phyloP scores from a whole-genome alignment of 2,888 invertebrate species.

The Andrena flavipes region DNA sequence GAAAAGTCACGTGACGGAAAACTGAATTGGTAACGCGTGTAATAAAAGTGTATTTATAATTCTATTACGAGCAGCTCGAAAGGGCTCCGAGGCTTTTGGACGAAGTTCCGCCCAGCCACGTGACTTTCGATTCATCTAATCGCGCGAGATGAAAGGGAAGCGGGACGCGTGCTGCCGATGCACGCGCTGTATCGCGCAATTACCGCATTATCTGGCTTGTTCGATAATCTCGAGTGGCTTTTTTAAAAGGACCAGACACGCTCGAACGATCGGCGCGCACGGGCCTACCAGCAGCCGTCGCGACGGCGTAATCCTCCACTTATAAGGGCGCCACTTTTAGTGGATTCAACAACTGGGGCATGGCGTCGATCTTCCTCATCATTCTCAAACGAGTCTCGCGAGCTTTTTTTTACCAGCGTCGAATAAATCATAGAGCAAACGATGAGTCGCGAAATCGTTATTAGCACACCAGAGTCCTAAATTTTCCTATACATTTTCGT shows the following conservation, averaged over 20 bases:
- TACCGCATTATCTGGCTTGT: conserved; percentile 37
- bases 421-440: not conserved
- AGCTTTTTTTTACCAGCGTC: not conserved
- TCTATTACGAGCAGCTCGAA: too few species aligned
- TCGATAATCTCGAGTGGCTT: conserved; percentile 63
- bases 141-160: conserved; percentile 42
- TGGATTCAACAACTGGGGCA: conserved; percentile 35
- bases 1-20: too few species aligned
- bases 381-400: conserved; percentile 1
- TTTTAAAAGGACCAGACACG: conserved; percentile 61
- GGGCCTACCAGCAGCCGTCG: conserved; percentile 56
- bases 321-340: conserved; percentile 55
- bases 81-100: not conserved
- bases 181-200: conserved; percentile 47
- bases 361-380: conserved; percentile 19
- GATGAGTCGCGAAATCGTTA: not conserved
- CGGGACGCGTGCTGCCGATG: conserved; percentile 62
- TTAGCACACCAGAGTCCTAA: too few species aligned
- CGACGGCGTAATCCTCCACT: conserved; percentile 61
- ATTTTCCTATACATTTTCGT: too few species aligned
- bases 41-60: too few species aligned
- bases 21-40: too few species aligned
- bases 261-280: conserved; percentile 50
- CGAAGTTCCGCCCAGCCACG: not conserved
- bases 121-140: conserved; percentile 41